Conservation (phyloP, 2,888 invertebrate species). For the Netelia virgata region DNA sequence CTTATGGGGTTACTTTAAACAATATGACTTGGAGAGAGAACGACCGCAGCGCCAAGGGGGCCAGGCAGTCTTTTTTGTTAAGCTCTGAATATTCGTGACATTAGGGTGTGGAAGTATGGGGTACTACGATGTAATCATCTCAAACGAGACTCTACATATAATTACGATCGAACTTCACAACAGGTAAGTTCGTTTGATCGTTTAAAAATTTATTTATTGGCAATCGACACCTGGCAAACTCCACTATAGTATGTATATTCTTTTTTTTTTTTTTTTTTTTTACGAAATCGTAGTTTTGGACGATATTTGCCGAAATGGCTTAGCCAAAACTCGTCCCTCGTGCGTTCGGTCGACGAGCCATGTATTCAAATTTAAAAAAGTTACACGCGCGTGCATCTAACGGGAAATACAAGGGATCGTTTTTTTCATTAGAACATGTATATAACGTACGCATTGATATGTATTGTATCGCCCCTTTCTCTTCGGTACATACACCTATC, state of each 20-base stretch:
- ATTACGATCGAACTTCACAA: too few species aligned
- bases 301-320: conserved; percentile 26
- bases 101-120: too few species aligned
- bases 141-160: too few species aligned
- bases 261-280: conserved; percentile 7
- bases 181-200: too few species aligned
- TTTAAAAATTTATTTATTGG: too few species aligned
- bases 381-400: conserved; percentile 2
- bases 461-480: conserved; percentile 10
- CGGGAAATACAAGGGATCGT: conserved; percentile 3
- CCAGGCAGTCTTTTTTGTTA: too few species aligned
- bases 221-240: not conserved
- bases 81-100: too few species aligned
- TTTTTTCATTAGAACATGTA: not conserved
- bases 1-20: too few species aligned
- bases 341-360: conserved; percentile 11
- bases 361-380: conserved; percentile 48
- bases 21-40: too few species aligned
- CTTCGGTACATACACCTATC: not conserved
- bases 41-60: too few species aligned
- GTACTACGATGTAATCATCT: too few species aligned
- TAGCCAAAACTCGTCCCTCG: conserved; percentile 11
- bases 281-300: conserved; percentile 16
- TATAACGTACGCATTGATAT: not conserved
- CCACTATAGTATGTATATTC: not conserved